These are phyloP conservation scores for Ammodytes dubius DNA, from an alignment of 2,113 vertebrate genomes.

Conservation along the genomic window DNA sequence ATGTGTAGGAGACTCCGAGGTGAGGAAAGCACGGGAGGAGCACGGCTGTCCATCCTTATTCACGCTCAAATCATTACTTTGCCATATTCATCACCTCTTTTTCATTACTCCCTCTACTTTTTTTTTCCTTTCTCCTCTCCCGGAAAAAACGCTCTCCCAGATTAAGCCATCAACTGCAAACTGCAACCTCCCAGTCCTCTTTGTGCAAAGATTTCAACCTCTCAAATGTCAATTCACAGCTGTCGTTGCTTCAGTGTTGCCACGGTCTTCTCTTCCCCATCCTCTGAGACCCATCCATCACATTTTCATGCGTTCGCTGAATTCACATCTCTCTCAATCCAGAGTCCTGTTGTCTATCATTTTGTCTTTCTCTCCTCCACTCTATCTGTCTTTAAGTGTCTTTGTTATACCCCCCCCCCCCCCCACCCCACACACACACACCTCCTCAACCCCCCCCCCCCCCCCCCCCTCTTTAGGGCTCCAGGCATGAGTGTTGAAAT, in stretches of 20 bases:
- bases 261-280: conserved; percentile 6
- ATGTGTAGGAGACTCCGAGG: conserved; percentile 74
- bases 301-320: conserved; percentile 12
- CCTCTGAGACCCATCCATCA: conserved; percentile 16
- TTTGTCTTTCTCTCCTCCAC: conserved; percentile 14
- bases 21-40: conserved; percentile 74
- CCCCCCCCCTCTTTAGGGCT: conserved; percentile 33
- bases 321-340: conserved; percentile 35
- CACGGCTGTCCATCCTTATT: conserved; percentile 75
- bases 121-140: conserved; percentile 19
- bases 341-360: conserved; percentile 38
- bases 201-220: conserved; percentile 34
- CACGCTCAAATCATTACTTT: conserved; percentile 75
- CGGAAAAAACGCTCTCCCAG: conserved; percentile 59
- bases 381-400: conserved; percentile 25
- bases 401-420: conserved; percentile 30
- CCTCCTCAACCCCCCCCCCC: neutral
- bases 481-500: conserved; percentile 51
- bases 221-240: conserved; percentile 52
- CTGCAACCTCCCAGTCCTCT: conserved; percentile 37
- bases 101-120: conserved; percentile 46
- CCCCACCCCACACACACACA: neutral
- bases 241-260: conserved; percentile 7
- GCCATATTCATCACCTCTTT: conserved; percentile 58
- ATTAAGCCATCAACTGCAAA: conserved; percentile 71